Conservation (phyloP, 2,797 vertebrate genomes). For the Protonibea diacanthus region DNA sequence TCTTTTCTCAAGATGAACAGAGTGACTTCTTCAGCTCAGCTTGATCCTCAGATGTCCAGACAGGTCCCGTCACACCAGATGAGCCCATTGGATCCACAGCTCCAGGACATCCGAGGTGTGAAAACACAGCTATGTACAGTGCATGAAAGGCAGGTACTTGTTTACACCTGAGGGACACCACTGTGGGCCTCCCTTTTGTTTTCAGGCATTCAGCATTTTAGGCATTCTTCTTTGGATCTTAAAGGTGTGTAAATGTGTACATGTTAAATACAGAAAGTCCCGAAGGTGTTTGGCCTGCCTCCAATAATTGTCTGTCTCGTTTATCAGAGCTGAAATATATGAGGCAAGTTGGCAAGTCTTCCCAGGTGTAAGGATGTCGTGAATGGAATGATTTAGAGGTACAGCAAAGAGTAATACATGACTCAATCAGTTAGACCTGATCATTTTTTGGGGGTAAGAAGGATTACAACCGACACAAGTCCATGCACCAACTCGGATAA, state of each 20-base stretch:
- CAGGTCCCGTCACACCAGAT: constrained; percentile 68
- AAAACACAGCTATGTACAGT: constrained; percentile 76
- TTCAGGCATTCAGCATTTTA: constrained; percentile 74
- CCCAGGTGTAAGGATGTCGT: constrained; percentile 45
- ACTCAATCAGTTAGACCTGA: constrained; percentile 54
- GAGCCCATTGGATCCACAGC: constrained; percentile 48
- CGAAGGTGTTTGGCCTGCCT: constrained; percentile 37
- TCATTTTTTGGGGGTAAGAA: constrained; percentile 38
- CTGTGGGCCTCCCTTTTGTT: constrained; percentile 46
- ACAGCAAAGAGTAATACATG: constrained; percentile 45
- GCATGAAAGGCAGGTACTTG: constrained; percentile 72
- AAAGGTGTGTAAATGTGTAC: constrained; percentile 64
- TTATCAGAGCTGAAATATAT: constrained; percentile 53
- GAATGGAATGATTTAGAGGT: constrained; percentile 61
- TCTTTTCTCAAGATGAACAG: constrained; percentile 40
- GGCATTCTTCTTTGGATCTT: constrained; percentile 82
- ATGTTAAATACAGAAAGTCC: constrained; percentile 56
- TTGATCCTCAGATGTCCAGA: constrained; percentile 73
- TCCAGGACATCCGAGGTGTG: constrained; percentile 63
- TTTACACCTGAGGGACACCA: constrained; percentile 62
- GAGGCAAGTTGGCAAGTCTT: constrained; percentile 64
- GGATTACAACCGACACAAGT: constrained; percentile 54
- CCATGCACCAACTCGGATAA: constrained; percentile 63
- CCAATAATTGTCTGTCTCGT: constrained; percentile 12
- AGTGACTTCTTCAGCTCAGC: constrained; percentile 56